Conservation (phyloP, 2,113 vertebrate genomes). For the Crotophaga sulcirostris region DNA sequence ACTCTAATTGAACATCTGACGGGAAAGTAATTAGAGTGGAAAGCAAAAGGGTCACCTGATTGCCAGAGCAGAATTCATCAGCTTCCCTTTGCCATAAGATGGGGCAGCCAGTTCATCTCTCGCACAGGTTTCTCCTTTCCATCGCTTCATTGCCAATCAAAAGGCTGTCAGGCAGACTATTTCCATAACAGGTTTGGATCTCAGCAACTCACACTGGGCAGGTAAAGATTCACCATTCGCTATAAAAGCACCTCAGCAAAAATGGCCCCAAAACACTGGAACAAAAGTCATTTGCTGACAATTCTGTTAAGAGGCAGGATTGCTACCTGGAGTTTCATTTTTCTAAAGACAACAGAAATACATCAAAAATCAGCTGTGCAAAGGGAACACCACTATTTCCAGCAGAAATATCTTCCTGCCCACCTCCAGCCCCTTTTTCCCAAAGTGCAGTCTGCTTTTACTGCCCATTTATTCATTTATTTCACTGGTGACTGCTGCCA, state of each 20-base stretch:
- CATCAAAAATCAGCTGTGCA: neutral
- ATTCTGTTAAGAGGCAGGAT: neutral
- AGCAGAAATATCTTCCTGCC: neutral
- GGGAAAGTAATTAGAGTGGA: slow-evolving; percentile 13
- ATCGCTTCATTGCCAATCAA: neutral
- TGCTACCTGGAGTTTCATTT: rapidly evolving
- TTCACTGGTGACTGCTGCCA: rapidly evolving
- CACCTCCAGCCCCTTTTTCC: rapidly evolving
- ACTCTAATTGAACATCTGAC: slow-evolving; percentile 20
- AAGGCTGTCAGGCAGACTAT: neutral
- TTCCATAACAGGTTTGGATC: neutral
- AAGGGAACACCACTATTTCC: neutral
- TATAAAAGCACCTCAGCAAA: neutral
- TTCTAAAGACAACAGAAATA: neutral
- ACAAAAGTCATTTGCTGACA: neutral
- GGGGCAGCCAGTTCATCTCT: neutral
- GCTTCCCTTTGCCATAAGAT: neutral
- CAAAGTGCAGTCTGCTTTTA: neutral
- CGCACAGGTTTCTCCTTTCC: neutral
- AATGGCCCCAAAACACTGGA: neutral
- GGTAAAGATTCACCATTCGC: neutral
- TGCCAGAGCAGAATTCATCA: neutral
- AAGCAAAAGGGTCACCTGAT: neutral
- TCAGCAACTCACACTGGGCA: neutral
- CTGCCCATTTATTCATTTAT: neutral